Percentiles rank a stretch among this genome's conserved stretches.
phyloP scores from a whole-genome alignment of 2,888 invertebrate species.

The Epirrita christyi region DNA sequence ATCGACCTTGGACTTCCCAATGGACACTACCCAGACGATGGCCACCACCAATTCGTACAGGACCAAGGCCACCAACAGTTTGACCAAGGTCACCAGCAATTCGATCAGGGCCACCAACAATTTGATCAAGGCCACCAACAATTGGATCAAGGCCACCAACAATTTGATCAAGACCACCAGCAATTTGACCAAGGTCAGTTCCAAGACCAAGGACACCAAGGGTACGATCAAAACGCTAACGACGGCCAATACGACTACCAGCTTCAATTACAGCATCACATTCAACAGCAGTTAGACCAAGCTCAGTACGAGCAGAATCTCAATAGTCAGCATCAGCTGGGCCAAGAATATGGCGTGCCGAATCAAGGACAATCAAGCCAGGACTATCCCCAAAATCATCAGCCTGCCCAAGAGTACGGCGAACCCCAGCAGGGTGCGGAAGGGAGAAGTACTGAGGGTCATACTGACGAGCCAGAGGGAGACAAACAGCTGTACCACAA shows the following conservation, averaged over 20 bases:
- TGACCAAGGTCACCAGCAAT: conserved; percentile 48
- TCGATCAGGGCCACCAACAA: conserved; percentile 70
- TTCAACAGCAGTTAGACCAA: conserved; percentile 73
- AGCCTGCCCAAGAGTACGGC: conserved; percentile 62
- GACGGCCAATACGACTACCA: conserved; percentile 67
- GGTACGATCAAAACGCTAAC: conserved; percentile 68
- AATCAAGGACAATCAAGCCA: conserved; percentile 43
- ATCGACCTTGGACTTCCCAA: conserved; percentile 52
- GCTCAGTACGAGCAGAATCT: conserved; percentile 57
- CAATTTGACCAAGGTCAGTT: conserved; percentile 59
- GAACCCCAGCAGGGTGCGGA: conserved; percentile 65
- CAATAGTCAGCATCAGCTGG: conserved; percentile 53
- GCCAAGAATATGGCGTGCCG: conserved; percentile 40
- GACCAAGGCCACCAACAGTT: conserved; percentile 49
- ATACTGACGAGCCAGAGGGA: conserved; percentile 35
- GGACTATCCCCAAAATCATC: conserved; percentile 48
- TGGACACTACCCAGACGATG: conserved; percentile 54
- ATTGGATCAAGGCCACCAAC: conserved; percentile 68
- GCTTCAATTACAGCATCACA: conserved; percentile 69
- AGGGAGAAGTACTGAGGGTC: conserved; percentile 64
- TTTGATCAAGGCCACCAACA: conserved; percentile 59
- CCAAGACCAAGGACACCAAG: conserved; percentile 64
- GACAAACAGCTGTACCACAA: conserved; percentile 65
- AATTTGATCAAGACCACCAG: conserved; percentile 60
- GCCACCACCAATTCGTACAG: conserved; percentile 62